A percentile compares a stretch with the other conserved stretches of the same genome.
Evolutionary conservation across 2,113 vertebrate genomes (phyloP).

Genomic region (Paedocypris sp.): DNA sequence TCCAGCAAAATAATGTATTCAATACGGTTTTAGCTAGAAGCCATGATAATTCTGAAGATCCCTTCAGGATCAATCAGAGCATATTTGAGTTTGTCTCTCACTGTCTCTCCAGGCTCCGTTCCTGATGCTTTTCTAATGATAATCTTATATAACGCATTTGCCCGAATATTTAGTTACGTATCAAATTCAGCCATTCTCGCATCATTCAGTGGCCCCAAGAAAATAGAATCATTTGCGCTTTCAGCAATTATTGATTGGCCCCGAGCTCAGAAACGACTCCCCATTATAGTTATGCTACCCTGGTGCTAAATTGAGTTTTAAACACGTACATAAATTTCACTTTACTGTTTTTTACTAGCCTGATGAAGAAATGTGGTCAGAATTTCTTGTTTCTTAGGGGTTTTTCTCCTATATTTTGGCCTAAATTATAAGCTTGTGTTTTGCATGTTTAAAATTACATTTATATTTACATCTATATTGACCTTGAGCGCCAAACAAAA

Average conservation of each 20-base stretch:
- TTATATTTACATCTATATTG: no score
- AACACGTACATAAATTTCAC: constrained; percentile 69
- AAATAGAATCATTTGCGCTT: constrained; percentile 77
- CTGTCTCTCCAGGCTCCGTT: constrained; percentile 9
- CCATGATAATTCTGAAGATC: constrained; percentile 50
- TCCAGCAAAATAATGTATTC: constrained; percentile 16
- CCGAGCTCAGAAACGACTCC: constrained; percentile 63
- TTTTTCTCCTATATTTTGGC: no score
- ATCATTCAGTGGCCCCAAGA: constrained; percentile 65
- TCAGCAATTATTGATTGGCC: constrained; percentile 74
- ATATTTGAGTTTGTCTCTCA: constrained; percentile 26
- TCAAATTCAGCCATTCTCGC: constrained; percentile 74
- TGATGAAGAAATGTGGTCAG: no score
- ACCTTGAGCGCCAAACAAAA: no score
- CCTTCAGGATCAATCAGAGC: constrained; percentile 28
- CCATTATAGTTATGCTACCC: constrained; percentile 67
- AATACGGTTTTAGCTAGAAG: constrained; percentile 28
- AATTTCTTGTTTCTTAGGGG: no score
- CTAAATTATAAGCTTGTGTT: no score
- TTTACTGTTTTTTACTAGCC: constrained; percentile 62
- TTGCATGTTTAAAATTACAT: no score
- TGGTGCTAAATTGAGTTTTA: constrained; percentile 72
- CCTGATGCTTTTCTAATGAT: constrained; percentile 44
- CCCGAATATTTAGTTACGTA: constrained; percentile 48
- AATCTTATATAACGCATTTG: constrained; percentile 62